A percentile compares a stretch with the other conserved stretches of the same genome.
Evolutionary conservation across 1,140 invertebrate genomes (phyloP).

Genomic region (Apis cerana): DNA sequence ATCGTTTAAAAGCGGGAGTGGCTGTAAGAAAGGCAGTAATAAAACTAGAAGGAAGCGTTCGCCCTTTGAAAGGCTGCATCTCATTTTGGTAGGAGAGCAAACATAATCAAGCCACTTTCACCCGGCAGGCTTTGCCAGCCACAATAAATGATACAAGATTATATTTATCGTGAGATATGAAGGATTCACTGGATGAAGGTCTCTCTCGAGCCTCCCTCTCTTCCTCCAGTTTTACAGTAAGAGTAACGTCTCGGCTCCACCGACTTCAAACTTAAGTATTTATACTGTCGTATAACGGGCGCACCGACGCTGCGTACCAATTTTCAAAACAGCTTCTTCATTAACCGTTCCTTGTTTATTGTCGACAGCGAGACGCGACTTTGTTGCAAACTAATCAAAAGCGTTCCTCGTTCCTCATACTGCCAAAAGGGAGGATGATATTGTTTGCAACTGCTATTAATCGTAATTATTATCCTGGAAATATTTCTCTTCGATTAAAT

Average conservation of each 20-base stretch:
- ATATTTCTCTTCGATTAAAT: not conserved
- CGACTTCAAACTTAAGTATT: conserved; percentile 53
- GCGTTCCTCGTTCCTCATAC: not conserved
- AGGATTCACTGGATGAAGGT: conserved; percentile 57
- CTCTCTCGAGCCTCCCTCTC: not conserved
- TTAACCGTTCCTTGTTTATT: conserved; percentile 41
- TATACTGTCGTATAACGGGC: conserved; percentile 32
- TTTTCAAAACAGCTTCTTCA: conserved; percentile 54
- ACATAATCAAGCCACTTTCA: conserved; percentile 59
- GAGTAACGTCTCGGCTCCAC: conserved; percentile 46
- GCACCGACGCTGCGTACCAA: conserved; percentile 14
- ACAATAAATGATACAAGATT: conserved; percentile 66
- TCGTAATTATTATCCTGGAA: not conserved
- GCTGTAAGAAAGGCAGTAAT: conserved; percentile 7
- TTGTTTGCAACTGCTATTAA: too few relatives aligned
- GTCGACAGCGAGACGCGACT: not conserved
- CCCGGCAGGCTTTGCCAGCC: conserved; percentile 51
- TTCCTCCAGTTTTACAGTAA: conserved; percentile 19
- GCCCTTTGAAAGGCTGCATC: conserved; percentile 32
- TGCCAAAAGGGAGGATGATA: too few relatives aligned
- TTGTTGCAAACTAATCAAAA: conserved; percentile 9
- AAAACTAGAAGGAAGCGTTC: conserved; percentile 38
- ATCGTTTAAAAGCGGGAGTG: conserved; percentile 13
- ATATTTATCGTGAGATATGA: conserved; percentile 66
- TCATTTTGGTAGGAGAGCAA: conserved; percentile 62